Conservation (phyloP, 1,140 invertebrate species). For the Psix sp. region DNA sequence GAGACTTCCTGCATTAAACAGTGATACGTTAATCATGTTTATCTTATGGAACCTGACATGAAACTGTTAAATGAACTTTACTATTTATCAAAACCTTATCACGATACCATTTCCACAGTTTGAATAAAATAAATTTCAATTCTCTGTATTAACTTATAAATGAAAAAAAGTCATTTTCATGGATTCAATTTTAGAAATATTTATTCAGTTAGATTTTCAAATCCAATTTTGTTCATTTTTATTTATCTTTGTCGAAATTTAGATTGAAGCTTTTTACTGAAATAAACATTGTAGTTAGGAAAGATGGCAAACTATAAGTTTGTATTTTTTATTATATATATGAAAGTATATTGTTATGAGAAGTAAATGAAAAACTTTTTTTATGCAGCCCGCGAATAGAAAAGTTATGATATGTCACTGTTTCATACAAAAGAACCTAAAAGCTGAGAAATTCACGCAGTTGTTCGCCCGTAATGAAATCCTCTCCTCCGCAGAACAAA, state of each 20-base stretch:
- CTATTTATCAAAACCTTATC: too few relatives aligned
- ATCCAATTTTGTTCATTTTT: too few relatives aligned
- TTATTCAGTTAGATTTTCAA: too few relatives aligned
- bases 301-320: background rate
- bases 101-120: constrained; percentile 27
- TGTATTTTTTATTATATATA: background rate
- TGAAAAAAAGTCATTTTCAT: constrained; percentile 4
- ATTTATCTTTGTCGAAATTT: too few relatives aligned
- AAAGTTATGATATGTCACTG: constrained; percentile 17
- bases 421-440: constrained; percentile 23
- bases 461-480: constrained; percentile 34
- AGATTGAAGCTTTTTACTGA: too few relatives aligned
- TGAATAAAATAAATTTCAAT: constrained; percentile 14
- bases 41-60: constrained; percentile 40
- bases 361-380: background rate
- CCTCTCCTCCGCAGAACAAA: constrained; percentile 32
- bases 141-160: too few relatives aligned
- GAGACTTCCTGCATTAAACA: constrained; percentile 48
- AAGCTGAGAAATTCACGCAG: constrained; percentile 15
- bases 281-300: too few relatives aligned
- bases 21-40: constrained; percentile 55
- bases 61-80: constrained; percentile 45
- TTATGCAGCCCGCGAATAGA: constrained; percentile 9
- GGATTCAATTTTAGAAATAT: too few relatives aligned
- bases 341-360: background rate